Base-by-base conservation (phyloP, 1,140 invertebrate species). In the Dreissena polymorpha region DNA sequence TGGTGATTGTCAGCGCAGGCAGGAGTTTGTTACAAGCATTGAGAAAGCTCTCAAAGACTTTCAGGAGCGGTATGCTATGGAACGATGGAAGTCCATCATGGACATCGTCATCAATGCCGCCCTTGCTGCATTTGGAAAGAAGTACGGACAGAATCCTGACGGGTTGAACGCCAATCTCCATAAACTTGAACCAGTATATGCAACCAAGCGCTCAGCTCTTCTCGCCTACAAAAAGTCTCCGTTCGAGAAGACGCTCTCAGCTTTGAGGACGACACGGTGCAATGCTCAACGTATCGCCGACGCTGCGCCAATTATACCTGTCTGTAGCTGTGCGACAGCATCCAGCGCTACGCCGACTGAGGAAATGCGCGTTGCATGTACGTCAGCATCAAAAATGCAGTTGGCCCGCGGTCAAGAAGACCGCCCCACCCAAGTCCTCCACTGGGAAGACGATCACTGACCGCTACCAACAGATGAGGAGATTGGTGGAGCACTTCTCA, bases 291-390 rank as follows among this genome's bases (percentile, higher is more conserved):
- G 29, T 27, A 49, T 39, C 25, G 29, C 29, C 25, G 29, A 16
- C 39, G 21, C 16, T 70, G 25, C 16, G 68, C 68, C 68, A 70
- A 70, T n/a, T 25, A 70, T 7, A 29, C 27, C 21, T 29, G 68
- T 16, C 68, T 70, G 13, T 5, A 27, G 14, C 25, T 68, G 25
- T n/a, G 25, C 18, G 16, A 16, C 6, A 21, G 50, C 18, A 73
- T 73, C 51, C 50, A n/a, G 71, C n/a, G n/a, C n/a, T n/a, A n/a
- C n/a, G n/a, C 50, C n/a, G 25, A 73, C 51, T 55, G 23, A 13
- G 71, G 71, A 1, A 73, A 73, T 55, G 23, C 10, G 10, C 49
- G 71, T 18, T 39, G 21, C 71, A 55, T 73, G 49, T 73, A 73
- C 53, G 53, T 53, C 16, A 55, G 50, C 16, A 73, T 73, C 14